phyloP scores from a whole-genome alignment of 2,888 invertebrate species.

The Ceriagrion tenellum region DNA sequence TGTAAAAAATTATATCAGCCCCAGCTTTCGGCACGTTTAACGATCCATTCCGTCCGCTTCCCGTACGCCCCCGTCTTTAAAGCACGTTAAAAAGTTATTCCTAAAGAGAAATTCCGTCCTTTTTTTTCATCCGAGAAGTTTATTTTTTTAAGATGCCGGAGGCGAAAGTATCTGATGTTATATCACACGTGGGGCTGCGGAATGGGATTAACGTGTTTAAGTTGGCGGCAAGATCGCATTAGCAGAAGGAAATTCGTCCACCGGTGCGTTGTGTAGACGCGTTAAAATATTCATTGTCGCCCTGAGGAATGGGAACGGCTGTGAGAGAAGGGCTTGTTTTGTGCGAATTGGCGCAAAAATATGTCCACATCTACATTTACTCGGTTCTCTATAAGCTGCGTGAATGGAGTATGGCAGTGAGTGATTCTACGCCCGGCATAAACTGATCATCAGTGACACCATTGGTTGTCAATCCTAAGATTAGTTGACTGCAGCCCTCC shows the following conservation, averaged over 20 bases:
- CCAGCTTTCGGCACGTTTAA: not conserved
- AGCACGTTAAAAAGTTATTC: not conserved
- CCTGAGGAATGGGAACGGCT: not conserved
- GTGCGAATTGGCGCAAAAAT: not conserved
- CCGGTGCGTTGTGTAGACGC: not conserved
- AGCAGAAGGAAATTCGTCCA: not conserved
- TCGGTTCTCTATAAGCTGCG: too few species aligned
- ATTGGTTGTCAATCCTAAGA: too few species aligned
- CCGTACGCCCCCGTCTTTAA: not conserved
- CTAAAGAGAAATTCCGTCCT: not conserved
- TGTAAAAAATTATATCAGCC: not conserved
- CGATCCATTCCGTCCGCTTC: not conserved
- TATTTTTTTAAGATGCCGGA: not conserved
- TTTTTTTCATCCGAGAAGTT: not conserved
- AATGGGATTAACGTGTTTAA: not conserved
- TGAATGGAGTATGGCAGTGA: too few species aligned
- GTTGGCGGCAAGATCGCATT: not conserved
- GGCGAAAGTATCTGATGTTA: not conserved
- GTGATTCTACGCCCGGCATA: too few species aligned
- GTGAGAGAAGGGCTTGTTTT: not conserved
- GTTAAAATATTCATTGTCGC: not conserved
- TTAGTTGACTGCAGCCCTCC: too few species aligned
- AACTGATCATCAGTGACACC: too few species aligned
- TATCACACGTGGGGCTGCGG: not conserved
- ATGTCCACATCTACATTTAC: not conserved